Evolutionary conservation across 2,113 vertebrate genomes (phyloP).

Genomic region (Pomatorhinus ruficollis): DNA sequence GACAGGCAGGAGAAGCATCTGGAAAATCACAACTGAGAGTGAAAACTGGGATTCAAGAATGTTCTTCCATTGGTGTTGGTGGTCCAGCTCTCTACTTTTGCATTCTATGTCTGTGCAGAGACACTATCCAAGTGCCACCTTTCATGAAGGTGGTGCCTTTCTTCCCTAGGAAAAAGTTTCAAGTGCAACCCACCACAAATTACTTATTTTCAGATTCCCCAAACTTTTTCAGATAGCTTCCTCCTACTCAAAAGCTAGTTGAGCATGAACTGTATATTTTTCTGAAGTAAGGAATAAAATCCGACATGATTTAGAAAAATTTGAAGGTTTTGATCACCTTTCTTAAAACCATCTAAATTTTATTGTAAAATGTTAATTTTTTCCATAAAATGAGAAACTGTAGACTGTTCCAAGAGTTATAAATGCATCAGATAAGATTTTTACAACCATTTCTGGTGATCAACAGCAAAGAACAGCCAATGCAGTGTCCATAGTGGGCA

Average conservation of each 20-base stretch:
- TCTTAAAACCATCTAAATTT: neutral
- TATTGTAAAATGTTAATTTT: neutral
- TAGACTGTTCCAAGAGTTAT: neutral
- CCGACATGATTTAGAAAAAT: neutral
- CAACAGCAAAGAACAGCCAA: neutral
- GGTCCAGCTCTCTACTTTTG: neutral
- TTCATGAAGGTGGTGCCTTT: neutral
- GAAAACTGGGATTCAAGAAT: neutral
- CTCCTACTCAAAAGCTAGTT: neutral
- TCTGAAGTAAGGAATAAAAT: neutral
- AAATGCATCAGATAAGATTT: neutral
- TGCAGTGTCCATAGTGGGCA: neutral
- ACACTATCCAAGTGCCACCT: neutral
- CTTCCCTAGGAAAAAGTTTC: neutral
- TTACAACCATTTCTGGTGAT: neutral
- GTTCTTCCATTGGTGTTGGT: neutral
- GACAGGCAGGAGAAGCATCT: neutral
- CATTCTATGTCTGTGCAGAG: neutral
- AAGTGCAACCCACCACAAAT: neutral
- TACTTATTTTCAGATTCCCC: neutral
- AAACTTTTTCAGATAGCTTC: neutral
- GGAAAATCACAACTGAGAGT: neutral
- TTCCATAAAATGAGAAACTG: neutral
- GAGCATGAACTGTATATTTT: neutral
- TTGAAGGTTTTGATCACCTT: neutral